A percentile compares a stretch with the other conserved stretches of the same genome.
phyloP scores from a whole-genome alignment of 2,888 invertebrate genomes.

The Linyphia triangularis region DNA sequence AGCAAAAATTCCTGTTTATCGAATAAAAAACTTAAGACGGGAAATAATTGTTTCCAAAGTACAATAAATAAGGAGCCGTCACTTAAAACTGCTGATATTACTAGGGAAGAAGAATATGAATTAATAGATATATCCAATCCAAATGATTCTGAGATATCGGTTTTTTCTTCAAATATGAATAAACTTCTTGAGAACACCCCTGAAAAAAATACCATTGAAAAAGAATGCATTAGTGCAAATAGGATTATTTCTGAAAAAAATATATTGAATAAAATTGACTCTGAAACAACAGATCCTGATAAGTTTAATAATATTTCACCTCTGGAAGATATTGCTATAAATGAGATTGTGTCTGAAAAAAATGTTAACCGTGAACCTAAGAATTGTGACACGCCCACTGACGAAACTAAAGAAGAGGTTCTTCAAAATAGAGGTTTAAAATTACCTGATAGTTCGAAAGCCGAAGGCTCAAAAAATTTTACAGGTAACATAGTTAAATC shows the following conservation, averaged over 20 bases:
- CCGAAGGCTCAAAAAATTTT: neutral
- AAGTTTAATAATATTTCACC: neutral
- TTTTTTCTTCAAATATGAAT: neutral
- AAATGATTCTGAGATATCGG: neutral
- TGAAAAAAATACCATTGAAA: neutral
- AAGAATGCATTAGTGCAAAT: neutral
- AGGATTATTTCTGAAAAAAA: neutral
- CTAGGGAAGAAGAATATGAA: neutral
- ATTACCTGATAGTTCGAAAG: neutral
- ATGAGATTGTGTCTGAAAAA: neutral
- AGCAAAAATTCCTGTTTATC: neutral
- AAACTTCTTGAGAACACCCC: neutral
- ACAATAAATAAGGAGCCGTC: neutral
- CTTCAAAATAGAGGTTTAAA: neutral
- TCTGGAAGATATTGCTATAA: neutral
- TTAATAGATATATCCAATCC: neutral
- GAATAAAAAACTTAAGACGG: neutral
- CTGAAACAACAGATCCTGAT: neutral
- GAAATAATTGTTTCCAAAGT: neutral
- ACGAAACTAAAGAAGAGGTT: neutral
- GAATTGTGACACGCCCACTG: no score
- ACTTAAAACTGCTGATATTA: neutral
- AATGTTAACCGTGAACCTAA: neutral
- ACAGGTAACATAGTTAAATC: neutral
- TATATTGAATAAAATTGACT: neutral